Conservation (phyloP, 53 echinoderm and acorn worm species). For the Holothuria leucospilota region DNA sequence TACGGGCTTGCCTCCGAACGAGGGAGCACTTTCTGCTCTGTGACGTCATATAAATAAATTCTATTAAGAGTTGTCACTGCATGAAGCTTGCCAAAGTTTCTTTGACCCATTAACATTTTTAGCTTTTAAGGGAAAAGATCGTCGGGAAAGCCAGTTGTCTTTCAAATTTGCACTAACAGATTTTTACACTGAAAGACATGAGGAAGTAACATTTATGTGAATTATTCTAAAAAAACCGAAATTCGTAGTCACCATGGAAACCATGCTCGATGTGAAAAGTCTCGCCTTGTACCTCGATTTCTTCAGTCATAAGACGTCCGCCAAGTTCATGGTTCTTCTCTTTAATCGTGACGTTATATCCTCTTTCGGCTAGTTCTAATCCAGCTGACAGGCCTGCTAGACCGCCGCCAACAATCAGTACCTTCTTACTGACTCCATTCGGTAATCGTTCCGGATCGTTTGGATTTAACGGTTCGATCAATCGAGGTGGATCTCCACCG, state of each 20-base stretch:
- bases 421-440: slow-evolving; percentile 33
- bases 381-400: slow-evolving; percentile 79
- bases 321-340: slow-evolving; percentile 64
- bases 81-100: no score
- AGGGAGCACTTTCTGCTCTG: no score
- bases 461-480: slow-evolving; percentile 63
- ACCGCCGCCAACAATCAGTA: slow-evolving; percentile 75
- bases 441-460: slow-evolving; percentile 63
- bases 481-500: slow-evolving; percentile 52
- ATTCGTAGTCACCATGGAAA: slow-evolving; percentile 56
- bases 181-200: no score
- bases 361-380: slow-evolving; percentile 76
- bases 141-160: no score
- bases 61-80: no score
- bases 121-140: no score
- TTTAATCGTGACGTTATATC: slow-evolving; percentile 71
- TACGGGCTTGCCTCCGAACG: no score
- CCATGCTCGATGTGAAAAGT: slow-evolving; percentile 74
- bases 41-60: no score
- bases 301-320: slow-evolving; percentile 61
- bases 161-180: no score
- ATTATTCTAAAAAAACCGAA: not conserved
- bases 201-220: no score
- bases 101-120: no score
- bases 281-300: slow-evolving; percentile 60